These are phyloP conservation scores for Eurypyga helias DNA, from an alignment of 2,113 vertebrate genomes.

Conservation along the genomic window DNA sequence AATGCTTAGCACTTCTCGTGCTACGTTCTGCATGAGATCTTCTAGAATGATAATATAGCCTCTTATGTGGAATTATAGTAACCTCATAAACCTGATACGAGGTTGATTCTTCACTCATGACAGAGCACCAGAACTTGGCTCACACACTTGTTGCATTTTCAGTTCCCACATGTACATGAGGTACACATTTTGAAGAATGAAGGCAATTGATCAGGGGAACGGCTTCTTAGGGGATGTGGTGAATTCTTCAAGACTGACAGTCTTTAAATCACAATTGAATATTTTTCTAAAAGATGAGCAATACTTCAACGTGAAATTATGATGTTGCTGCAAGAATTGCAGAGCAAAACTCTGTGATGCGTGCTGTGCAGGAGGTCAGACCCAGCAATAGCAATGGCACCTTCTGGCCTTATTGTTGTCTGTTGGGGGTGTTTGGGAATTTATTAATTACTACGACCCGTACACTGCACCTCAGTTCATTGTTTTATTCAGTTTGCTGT, in stretches of 20 bases:
- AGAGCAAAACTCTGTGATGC: not conserved
- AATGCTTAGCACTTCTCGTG: not conserved
- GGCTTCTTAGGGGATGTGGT: not conserved
- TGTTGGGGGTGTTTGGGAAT: not conserved
- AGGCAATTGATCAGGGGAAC: not conserved
- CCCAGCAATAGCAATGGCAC: not conserved
- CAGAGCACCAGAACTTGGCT: slow-evolving; percentile 20
- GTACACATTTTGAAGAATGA: not conserved
- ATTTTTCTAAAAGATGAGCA: not conserved
- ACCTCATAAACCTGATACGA: not conserved
- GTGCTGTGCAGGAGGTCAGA: not conserved
- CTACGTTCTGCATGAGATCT: not conserved
- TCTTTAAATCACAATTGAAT: not conserved
- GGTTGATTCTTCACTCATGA: not conserved
- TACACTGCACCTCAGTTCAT: not conserved
- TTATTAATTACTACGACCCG: not conserved
- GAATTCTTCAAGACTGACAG: not conserved
- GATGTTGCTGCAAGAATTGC: not conserved
- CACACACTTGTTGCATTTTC: not conserved
- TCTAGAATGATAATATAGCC: not conserved
- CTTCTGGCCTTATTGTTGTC: not conserved
- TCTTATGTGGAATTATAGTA: not conserved
- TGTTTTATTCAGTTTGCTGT: not conserved
- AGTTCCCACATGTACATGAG: not conserved
- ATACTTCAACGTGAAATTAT: not conserved